Conservation (phyloP, 2,797 vertebrate genomes). For the Fistularia tabacaria region DNA sequence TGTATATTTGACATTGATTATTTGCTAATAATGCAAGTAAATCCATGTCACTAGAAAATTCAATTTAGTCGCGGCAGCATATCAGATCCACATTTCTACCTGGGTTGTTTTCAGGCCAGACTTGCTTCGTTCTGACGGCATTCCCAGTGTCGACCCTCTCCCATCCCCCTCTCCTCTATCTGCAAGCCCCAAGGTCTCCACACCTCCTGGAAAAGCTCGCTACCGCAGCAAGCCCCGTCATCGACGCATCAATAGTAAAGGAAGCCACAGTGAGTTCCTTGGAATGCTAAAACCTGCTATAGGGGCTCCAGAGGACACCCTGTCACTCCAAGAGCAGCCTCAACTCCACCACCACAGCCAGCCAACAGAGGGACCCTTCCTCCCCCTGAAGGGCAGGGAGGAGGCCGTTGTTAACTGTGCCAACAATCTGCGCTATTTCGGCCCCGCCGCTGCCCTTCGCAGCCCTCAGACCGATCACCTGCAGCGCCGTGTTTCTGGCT, state of each 20-base stretch:
- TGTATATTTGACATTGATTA: neutral
- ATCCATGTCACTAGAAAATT: neutral
- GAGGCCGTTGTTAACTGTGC: constrained; percentile 87
- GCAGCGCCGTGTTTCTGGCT: constrained; percentile 82
- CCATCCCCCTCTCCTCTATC: constrained; percentile 85
- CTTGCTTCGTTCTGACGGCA: constrained; percentile 89
- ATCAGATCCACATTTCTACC: neutral
- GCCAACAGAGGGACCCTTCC: constrained; percentile 55
- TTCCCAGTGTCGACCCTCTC: constrained; percentile 82
- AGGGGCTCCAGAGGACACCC: constrained; percentile 68
- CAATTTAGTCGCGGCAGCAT: neutral
- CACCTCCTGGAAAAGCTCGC: constrained; percentile 84
- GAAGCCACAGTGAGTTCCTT: constrained; percentile 89
- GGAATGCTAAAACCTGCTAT: constrained; percentile 79
- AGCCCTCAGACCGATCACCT: constrained; percentile 93
- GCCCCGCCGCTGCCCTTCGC: constrained; percentile 88
- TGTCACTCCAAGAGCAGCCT: constrained; percentile 64
- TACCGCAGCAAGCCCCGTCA: constrained; percentile 95
- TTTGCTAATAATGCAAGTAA: neutral
- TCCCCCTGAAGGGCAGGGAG: constrained; percentile 78
- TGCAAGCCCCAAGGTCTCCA: constrained; percentile 92
- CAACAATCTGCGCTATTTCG: constrained; percentile 93
- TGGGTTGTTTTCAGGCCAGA: constrained; percentile 81
- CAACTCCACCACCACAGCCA: constrained; percentile 47
- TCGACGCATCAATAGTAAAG: constrained; percentile 92